Evolutionary conservation across 1,140 invertebrate species (phyloP), one percentile per base, ranked within the genome.

Genomic region (Sminthurinus signatus): DNA sequence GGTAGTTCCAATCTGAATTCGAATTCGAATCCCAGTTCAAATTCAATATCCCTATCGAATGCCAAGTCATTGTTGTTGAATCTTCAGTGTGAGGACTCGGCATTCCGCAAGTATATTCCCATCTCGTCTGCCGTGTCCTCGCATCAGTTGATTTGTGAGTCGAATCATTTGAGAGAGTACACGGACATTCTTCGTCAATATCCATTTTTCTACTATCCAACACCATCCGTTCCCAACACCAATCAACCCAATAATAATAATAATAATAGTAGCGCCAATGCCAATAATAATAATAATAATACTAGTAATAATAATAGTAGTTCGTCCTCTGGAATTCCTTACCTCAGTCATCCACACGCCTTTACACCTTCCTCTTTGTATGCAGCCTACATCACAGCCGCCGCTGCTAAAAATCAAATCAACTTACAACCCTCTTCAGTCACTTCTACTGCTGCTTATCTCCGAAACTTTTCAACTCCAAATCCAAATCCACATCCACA

Each of bases 101-200:
- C 70, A 14, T 72, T 72, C 39, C 29, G 70, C 31, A 72, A 72
- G 54, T 72, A 72, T 57, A 66, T 68, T 52, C 69, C 70, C 44
- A n/a, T n/a, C n/a, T n/a, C n/a, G n/a, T n/a, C n/a, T n/a, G n/a
- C n/a, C n/a, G n/a, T n/a, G n/a, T n/a, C n/a, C n/a, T 48, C 62
- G 3, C 48, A 62, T 31, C n/a, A n/a, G n/a, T n/a, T 50, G 23
- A 63, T 66, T n/a, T 48, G 52, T 17, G 52, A 62, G 12, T 46
- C 28, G 39, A 62, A 62, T 62, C 65, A 65, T 28, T 36, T 36
- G 5, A 55, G 63, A 19, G 28, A 60, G 23, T 65, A 65, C 39
- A 58, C 62, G 4, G 70, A 72, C 39, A 29, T 72, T n/a, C 32
- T 72, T 12, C 58, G 70, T 19, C 64, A 69, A 36, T 72, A 72